Evolutionary conservation across 2,797 vertebrate genomes (phyloP).

Genomic region (Protosalanx chinensis): DNA sequence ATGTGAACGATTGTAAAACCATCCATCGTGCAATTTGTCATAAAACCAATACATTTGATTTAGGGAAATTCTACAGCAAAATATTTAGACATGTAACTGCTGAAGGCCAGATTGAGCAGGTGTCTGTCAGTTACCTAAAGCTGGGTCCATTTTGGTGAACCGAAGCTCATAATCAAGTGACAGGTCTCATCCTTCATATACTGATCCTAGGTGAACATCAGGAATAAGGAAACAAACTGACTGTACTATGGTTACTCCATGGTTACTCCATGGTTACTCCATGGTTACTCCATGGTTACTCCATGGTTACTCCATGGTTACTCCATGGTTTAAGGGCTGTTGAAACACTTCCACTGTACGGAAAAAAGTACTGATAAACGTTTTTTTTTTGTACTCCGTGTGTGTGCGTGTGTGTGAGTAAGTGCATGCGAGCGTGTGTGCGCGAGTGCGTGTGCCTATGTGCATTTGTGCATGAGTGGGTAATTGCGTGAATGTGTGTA

Average conservation of each 20-base stretch:
- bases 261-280: background rate
- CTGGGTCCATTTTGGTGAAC: too few relatives aligned
- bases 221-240: slow-evolving; percentile 16
- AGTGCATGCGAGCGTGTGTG: background rate
- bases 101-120: too few relatives aligned
- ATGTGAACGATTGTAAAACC: too few relatives aligned
- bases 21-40: too few relatives aligned
- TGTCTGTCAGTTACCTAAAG: too few relatives aligned
- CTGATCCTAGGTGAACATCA: slow-evolving; percentile 19
- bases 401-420: background rate
- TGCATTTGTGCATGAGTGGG: background rate
- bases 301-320: background rate
- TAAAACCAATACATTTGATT: too few relatives aligned
- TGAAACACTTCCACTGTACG: slow-evolving; percentile 38
- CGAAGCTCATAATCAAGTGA: too few relatives aligned
- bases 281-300: background rate
- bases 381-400: slow-evolving; percentile 15
- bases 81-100: too few relatives aligned
- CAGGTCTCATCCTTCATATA: too few relatives aligned
- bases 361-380: slow-evolving; percentile 29
- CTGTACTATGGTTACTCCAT: background rate
- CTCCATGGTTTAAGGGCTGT: slow-evolving; percentile 5
- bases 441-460: background rate
- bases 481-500: slow-evolving; percentile 25
- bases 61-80: too few relatives aligned